These are phyloP conservation scores for Scolopax mira DNA, from an alignment of 2,113 vertebrate species.

Conservation along the genomic window DNA sequence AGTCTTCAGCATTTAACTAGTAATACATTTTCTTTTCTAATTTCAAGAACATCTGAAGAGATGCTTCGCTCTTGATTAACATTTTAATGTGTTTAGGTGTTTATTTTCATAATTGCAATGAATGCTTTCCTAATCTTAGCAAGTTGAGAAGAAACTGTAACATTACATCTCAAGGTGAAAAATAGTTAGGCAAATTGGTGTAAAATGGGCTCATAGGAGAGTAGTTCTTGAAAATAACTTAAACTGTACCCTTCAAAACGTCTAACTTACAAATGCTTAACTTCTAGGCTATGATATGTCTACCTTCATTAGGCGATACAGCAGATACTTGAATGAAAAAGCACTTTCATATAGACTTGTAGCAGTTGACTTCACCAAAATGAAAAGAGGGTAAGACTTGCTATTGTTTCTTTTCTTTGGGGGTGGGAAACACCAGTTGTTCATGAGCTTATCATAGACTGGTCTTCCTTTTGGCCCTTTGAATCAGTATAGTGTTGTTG, in stretches of 20 bases:
- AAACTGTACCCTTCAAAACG: neutral
- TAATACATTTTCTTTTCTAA: neutral
- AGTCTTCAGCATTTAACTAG: neutral
- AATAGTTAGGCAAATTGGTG: neutral
- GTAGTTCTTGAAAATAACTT: neutral
- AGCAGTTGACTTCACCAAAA: conserved; percentile 94
- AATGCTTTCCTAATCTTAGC: neutral
- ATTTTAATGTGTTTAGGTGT: neutral
- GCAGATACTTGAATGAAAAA: conserved; percentile 96
- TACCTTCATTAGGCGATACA: conserved; percentile 92
- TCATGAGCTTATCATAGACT: neutral
- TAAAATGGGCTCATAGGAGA: neutral
- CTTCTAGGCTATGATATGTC: conserved; percentile 94
- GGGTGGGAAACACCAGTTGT: neutral
- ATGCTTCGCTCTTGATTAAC: neutral
- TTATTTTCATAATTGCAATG: neutral
- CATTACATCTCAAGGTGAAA: neutral
- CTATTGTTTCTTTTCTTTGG: neutral
- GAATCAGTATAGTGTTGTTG: neutral
- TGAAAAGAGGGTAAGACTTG: conserved; percentile 88
- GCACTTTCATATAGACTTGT: conserved; percentile 92
- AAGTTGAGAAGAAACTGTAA: neutral
- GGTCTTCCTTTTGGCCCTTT: neutral
- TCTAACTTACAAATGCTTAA: conserved; percentile 5
- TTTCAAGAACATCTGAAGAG: neutral